These are phyloP conservation scores for Ianthella basta DNA, from an alignment of 37 sponge, comb jelly and placozoan species.

Conservation along the genomic window DNA sequence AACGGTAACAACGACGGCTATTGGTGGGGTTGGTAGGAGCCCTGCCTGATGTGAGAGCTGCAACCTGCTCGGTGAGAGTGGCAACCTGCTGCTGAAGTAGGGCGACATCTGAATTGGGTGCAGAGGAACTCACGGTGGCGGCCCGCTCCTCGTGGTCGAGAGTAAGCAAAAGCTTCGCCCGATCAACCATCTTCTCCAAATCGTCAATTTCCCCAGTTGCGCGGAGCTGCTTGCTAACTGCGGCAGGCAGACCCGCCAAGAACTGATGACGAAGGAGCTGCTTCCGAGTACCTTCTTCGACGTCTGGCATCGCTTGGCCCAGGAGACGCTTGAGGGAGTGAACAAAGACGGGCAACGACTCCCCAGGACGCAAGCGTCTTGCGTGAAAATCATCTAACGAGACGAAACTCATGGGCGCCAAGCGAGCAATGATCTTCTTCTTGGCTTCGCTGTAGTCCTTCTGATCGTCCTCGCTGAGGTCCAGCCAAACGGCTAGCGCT, in stretches of 20 bases:
- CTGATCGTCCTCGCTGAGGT: conserved; percentile 33
- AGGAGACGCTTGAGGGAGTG: conserved; percentile 49
- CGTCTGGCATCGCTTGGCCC: conserved; percentile 63
- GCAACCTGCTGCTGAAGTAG: no score
- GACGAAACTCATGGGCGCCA: conserved; percentile 31
- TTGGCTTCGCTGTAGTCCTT: conserved; percentile 11
- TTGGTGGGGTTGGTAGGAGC: no score
- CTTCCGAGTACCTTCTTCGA: conserved; percentile 34
- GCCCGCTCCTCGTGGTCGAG: no score
- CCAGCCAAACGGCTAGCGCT: conserved; percentile 26
- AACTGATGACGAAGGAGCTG: conserved; percentile 61
- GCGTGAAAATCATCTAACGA: conserved; percentile 49
- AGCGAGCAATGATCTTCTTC: conserved; percentile 6
- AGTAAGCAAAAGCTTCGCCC: no score
- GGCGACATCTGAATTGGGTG: no score
- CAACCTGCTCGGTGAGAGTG: no score
- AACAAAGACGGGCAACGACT: conserved; percentile 51
- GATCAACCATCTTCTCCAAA: no score
- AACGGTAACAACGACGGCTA: no score
- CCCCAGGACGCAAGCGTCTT: conserved; percentile 36
- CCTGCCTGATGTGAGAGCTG: no score
- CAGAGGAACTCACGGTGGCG: no score
- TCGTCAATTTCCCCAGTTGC: conserved; percentile 47
- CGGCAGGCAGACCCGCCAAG: conserved; percentile 43
- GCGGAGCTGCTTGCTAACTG: conserved; percentile 38